phyloP scores from a whole-genome alignment of 2,797 vertebrate species.

The Oreochromis grahami region DNA sequence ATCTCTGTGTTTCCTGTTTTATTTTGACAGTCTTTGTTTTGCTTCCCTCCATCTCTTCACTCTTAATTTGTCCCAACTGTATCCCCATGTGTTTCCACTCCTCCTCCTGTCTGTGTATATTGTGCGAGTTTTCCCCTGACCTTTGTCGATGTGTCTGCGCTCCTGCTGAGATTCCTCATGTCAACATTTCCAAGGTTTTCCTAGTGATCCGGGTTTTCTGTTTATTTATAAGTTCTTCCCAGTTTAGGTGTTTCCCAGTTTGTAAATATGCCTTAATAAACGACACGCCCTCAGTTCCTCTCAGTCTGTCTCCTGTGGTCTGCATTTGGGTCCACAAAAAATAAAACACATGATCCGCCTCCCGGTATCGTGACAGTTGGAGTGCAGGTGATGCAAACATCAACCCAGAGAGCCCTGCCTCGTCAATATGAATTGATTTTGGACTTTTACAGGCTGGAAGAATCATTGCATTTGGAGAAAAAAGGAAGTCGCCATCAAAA shows the following conservation, averaged over 20 bases:
- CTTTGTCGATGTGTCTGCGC: neutral
- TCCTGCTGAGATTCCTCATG: neutral
- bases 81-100: rapidly evolving
- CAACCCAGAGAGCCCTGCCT: neutral
- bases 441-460: neutral
- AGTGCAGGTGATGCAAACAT: neutral
- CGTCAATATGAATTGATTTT: neutral
- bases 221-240: neutral
- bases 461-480: neutral
- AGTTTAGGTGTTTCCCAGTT: neutral
- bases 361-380: neutral
- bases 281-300: neutral
- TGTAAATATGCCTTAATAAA: neutral
- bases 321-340: rapidly evolving
- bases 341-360: neutral
- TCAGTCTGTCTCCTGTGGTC: neutral
- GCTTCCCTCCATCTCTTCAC: neutral
- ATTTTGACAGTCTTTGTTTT: neutral
- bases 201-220: neutral
- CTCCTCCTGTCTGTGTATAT: neutral
- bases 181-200: neutral
- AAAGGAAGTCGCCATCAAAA: neutral
- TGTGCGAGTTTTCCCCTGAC: neutral
- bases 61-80: neutral
- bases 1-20: neutral